A percentile compares a stretch with the other conserved stretches of the same genome.
These are phyloP conservation scores for Alcedo quadribrachys DNA, from an alignment of 2,797 vertebrate species.

Conservation along the genomic window DNA sequence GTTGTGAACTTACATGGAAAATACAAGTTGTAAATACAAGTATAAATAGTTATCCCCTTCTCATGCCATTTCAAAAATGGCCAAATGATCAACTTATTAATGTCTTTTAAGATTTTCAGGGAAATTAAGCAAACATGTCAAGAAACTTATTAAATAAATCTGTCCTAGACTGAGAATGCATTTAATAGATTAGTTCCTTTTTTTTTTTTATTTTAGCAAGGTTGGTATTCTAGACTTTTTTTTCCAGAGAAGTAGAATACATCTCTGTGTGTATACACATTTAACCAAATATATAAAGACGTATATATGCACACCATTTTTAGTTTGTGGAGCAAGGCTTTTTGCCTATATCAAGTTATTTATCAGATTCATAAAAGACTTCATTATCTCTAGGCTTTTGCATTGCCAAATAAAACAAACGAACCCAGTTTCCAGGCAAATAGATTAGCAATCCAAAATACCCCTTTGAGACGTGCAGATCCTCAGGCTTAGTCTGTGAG, in stretches of 20 bases:
- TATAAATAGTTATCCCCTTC: background rate
- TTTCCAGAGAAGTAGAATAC: background rate
- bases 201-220: background rate
- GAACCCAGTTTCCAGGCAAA: background rate
- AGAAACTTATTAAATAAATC: background rate
- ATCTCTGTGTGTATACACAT: rapidly evolving
- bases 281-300: background rate
- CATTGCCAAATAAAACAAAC: background rate
- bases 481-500: background rate
- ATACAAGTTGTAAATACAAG: background rate
- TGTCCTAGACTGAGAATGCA: background rate
- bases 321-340: background rate
- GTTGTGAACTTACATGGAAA: background rate
- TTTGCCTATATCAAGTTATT: background rate
- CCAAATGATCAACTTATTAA: background rate
- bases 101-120: background rate
- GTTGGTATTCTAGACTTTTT: background rate
- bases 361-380: background rate
- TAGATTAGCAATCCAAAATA: background rate
- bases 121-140: background rate
- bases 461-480: background rate
- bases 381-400: background rate
- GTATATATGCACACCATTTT: background rate
- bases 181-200: background rate
- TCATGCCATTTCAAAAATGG: background rate